Base-by-base conservation (phyloP, 2,797 vertebrate genomes). In the Danio kyathit region DNA sequence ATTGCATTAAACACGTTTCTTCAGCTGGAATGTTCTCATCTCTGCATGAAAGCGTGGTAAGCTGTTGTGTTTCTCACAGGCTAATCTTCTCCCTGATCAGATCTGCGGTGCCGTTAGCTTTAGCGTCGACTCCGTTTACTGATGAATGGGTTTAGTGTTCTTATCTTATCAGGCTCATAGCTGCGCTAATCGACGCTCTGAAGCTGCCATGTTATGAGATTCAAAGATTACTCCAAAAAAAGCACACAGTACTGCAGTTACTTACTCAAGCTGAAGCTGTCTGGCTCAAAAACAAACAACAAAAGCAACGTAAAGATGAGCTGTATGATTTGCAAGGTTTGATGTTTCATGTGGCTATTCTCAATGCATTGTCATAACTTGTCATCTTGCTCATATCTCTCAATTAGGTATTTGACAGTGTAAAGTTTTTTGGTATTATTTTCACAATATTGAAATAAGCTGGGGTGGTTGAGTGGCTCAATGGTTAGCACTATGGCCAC, bases 61-160 rank as follows among this genome's bases (percentile, higher is more conserved):
- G 41, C 59, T 13, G 9, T 5, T 29, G 1, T 44, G 41, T 19
- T 65, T 17, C 17, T 48, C 40, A 16, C 12, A 75, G 38, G 49
- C 29, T 19, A 64, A 51, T 64, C 19, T 43, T 29, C 17, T 52
- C 10, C 38, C 16, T 49, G 46, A 70, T 54, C 19, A 19, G 48
- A 64, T 61, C 67, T 38, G 29, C 17, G 48, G 19, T 49, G 60
- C 29, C 7, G 38, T 41, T 63, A 41, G 60, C 57, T 59, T 2
- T 59, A 12, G 21, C 60, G 2, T 41, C 40, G 3, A 4, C 49
- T 56, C 51, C 71, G 51, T 71, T 60, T 29, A 13, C 21, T 29
- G 54, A 69, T 79, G 43, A 69, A 69, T 61, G 59, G 56, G 61
- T 67, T 82, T 52, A 82, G 74, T 73, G 76, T 12, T 69, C 8